Conservation (phyloP, 2,113 vertebrate species). For the Nycticryphes semicollaris region DNA sequence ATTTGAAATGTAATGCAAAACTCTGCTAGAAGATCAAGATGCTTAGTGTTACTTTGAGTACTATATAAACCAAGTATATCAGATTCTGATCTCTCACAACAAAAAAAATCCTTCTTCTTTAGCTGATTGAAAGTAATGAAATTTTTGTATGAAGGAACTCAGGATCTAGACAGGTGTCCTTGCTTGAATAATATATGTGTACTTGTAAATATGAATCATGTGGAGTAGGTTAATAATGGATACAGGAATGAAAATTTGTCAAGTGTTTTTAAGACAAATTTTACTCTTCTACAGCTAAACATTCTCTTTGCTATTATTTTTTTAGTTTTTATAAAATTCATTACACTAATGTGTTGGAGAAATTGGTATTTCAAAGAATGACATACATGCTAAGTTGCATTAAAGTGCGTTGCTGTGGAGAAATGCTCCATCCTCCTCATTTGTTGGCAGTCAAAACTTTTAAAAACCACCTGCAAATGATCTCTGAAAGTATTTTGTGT, state of each 20-base stretch:
- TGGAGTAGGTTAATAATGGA: slow-evolving; percentile 13
- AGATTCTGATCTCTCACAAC: not conserved
- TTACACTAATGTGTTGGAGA: slow-evolving; percentile 38
- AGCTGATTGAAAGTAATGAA: not conserved
- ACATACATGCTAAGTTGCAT: not conserved
- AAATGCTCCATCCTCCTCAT: slow-evolving; percentile 3
- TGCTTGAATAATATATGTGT: slow-evolving; percentile 7
- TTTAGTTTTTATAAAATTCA: slow-evolving; percentile 55
- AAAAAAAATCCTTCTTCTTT: not conserved
- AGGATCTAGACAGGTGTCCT: not conserved
- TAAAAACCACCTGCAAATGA: not conserved
- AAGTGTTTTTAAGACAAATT: not conserved
- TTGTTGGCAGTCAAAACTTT: not conserved
- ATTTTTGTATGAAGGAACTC: not conserved
- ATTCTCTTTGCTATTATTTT: slow-evolving; percentile 8
- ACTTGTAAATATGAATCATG: slow-evolving; percentile 24
- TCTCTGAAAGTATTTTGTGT: not conserved
- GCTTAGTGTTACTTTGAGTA: slow-evolving; percentile 6
- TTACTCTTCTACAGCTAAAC: slow-evolving; percentile 31
- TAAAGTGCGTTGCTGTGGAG: not conserved
- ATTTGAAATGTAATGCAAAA: slow-evolving; percentile 40
- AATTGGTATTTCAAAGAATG: slow-evolving; percentile 38
- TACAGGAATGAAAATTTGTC: slow-evolving; percentile 46
- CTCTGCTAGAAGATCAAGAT: slow-evolving; percentile 43
- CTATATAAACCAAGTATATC: not conserved